Base-by-base conservation (phyloP, 2,888 invertebrate genomes). In the Aplocera efformata region DNA sequence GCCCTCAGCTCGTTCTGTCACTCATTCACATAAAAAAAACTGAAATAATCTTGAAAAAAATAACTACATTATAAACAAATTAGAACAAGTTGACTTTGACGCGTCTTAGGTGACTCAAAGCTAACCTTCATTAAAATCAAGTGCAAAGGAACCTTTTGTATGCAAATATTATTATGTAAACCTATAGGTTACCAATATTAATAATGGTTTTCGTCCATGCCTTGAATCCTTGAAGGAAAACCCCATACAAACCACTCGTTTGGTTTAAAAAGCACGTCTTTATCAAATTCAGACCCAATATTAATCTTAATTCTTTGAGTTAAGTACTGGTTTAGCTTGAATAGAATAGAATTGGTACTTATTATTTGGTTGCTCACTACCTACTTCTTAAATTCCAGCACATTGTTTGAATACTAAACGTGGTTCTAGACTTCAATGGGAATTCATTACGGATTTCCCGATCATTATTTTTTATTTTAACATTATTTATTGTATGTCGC, bases 141-240 rank as follows among this genome's bases (percentile, higher is more conserved):
- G 20, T 35, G 23, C 32, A 40, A 35, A 9, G n/a, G n/a, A n/a
- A n/a, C n/a, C 45, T 33, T 49, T 53, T 53, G 50, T 53, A 31
- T 53, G 53, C 42, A 47, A 53, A 53, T 53, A 42, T 17, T 5
- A 21, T 9, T 20, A 23, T 30, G 20, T 9, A n/a, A 35, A 25
- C 13, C 8, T 6, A 28, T 25, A 32, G 17, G n/a, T 11, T 20
- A 39, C 37, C 35, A 52, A 49, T 48, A 50, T 45, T 42, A 47
- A 42, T 46, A 40, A 42, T 42, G 26, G 25, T 30, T 38, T 20
- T 10, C 27, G 27, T 8, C 25, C 49, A 49, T 43, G 45, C 36
- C 43, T 42, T 33, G 48, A 53, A 50, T 48, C 32, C 41, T 39
- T 48, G 31, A 42, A 17, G 32, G 35, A 45, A 50, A 50, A 44